A percentile compares a stretch with the other conserved stretches of the same genome.
phyloP scores from a whole-genome alignment of 2,113 vertebrate genomes.

The Cyprinodon variegatus region DNA sequence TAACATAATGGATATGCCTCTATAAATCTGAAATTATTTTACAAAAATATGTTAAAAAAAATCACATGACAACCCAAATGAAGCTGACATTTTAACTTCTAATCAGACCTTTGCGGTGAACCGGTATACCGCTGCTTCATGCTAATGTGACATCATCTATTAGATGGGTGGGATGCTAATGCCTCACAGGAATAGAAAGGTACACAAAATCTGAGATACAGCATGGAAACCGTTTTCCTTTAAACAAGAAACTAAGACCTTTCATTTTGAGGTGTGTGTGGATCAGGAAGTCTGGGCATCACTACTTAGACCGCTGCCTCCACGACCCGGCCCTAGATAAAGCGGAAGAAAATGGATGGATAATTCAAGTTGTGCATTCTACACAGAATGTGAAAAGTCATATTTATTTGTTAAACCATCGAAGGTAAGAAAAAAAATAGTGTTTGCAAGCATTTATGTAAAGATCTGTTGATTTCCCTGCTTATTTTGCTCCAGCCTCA shows the following conservation, averaged over 20 bases:
- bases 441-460: background rate
- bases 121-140: constrained; percentile 6
- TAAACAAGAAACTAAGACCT: background rate
- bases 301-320: too few relatives aligned
- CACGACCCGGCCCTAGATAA: too few relatives aligned
- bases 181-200: background rate
- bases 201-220: background rate
- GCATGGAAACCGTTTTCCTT: too few relatives aligned
- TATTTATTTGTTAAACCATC: background rate
- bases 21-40: constrained; percentile 48
- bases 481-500: background rate
- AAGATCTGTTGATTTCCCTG: background rate
- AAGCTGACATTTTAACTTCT: constrained; percentile 48
- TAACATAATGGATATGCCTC: constrained; percentile 14
- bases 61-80: constrained; percentile 23
- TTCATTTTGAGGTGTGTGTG: background rate
- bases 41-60: constrained; percentile 36
- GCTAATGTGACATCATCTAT: constrained; percentile 8
- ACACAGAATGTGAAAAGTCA: background rate
- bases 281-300: background rate
- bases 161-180: background rate
- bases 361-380: too few relatives aligned
- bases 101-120: constrained; percentile 37
- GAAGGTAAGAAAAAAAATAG: too few relatives aligned
- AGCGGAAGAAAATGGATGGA: too few relatives aligned